phyloP scores from a whole-genome alignment of 92 coral and sea anemone genomes.

The Palythoa grandis region DNA sequence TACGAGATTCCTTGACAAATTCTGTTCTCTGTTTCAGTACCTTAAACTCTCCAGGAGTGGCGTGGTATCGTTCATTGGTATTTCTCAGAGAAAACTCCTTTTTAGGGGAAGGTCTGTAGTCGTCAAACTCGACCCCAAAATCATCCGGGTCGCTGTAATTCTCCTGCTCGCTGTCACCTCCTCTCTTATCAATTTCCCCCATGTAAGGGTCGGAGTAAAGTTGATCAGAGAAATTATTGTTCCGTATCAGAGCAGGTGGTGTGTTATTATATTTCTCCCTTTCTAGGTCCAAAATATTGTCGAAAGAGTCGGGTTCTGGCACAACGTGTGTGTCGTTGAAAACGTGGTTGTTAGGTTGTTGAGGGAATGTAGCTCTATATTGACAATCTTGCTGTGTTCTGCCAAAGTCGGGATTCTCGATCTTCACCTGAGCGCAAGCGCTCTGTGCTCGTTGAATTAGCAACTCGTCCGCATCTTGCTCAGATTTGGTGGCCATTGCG shows the following conservation, averaged over 20 bases:
- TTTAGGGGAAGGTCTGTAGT: background rate
- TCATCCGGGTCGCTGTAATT: constrained; percentile 33
- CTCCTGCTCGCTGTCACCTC: constrained; percentile 34
- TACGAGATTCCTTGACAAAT: constrained; percentile 44
- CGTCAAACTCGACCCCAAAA: background rate
- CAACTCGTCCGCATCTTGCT: constrained; percentile 38
- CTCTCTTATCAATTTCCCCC: constrained; percentile 25
- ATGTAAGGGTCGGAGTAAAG: constrained; percentile 11
- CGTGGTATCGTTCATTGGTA: constrained; percentile 1
- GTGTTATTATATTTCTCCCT: constrained; percentile 16
- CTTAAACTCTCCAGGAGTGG: background rate
- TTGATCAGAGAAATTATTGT: constrained; percentile 14
- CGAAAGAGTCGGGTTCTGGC: constrained; percentile 34
- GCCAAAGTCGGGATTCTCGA: constrained; percentile 5
- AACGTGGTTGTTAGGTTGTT: background rate
- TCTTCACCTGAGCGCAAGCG: constrained; percentile 19
- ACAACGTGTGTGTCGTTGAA: constrained; percentile 36
- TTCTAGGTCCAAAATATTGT: constrained; percentile 35
- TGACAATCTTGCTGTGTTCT: constrained; percentile 4
- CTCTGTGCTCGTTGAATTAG: constrained; percentile 52
- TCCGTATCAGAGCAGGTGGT: constrained; percentile 24
- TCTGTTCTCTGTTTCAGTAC: constrained; percentile 21
- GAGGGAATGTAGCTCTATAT: background rate
- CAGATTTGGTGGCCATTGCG: constrained; percentile 17
- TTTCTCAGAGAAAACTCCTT: constrained; percentile 12